Conservation (phyloP, 2,888 invertebrate genomes). For the Andricus curvator region DNA sequence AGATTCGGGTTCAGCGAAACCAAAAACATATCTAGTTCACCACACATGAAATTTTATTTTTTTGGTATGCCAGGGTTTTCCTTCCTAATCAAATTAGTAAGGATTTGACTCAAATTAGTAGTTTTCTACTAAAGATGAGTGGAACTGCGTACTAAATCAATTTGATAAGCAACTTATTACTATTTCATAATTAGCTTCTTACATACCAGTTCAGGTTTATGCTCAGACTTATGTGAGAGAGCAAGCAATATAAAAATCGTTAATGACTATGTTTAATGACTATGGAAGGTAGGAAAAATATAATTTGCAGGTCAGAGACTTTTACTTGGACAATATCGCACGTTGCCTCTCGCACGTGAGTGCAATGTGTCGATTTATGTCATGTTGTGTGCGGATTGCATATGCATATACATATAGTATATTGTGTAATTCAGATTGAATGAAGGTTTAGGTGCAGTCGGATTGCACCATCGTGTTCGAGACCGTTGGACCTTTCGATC, state of each 20-base stretch:
- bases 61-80: no score
- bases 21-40: no score
- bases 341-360: slow-evolving; percentile 20
- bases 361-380: slow-evolving; percentile 27
- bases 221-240: no score
- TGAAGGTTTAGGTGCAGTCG: slow-evolving; percentile 55
- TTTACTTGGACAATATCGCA: slow-evolving; percentile 21
- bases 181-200: no score
- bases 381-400: slow-evolving; percentile 18
- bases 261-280: not conserved
- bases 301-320: not conserved
- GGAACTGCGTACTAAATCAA: no score
- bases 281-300: not conserved
- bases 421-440: slow-evolving; percentile 52
- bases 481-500: slow-evolving; percentile 50
- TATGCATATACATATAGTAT: slow-evolving; percentile 42
- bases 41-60: no score
- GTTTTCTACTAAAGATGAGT: no score
- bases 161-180: no score
- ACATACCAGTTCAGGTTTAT: no score
- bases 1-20: no score
- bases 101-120: no score
- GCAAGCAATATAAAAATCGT: not conserved
- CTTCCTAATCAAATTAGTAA: no score
- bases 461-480: slow-evolving; percentile 48